Percentiles rank a stretch among this genome's conserved stretches.
These are phyloP conservation scores for Nomada fucata DNA, from an alignment of 2,888 invertebrate species.

Conservation along the genomic window DNA sequence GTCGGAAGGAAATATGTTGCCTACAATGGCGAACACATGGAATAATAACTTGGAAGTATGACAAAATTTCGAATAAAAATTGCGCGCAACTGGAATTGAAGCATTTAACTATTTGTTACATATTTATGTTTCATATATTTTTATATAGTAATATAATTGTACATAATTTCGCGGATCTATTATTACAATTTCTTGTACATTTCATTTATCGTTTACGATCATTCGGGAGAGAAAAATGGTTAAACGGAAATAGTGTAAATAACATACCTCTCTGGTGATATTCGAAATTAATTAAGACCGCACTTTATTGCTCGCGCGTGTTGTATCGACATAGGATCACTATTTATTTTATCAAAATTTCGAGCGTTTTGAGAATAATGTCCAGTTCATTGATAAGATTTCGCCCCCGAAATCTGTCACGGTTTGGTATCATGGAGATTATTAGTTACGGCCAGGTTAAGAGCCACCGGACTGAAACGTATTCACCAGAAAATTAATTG, in stretches of 20 bases:
- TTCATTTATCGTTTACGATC: too few species aligned
- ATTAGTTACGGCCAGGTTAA: conserved; percentile 46
- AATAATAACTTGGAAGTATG: neutral
- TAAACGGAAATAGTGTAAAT: too few species aligned
- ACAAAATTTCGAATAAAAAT: neutral
- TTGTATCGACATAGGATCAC: neutral
- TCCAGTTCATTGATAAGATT: neutral
- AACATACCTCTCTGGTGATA: too few species aligned
- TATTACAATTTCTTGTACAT: too few species aligned
- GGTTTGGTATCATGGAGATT: conserved; percentile 15
- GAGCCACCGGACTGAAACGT: conserved; percentile 51
- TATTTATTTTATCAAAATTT: neutral
- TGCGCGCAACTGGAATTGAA: too few species aligned
- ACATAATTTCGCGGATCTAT: too few species aligned
- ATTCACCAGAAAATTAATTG: conserved; percentile 74
- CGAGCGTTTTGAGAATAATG: neutral
- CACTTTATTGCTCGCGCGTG: too few species aligned
- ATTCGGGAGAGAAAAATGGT: too few species aligned
- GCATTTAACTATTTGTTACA: too few species aligned
- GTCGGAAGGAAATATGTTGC: conserved; percentile 21
- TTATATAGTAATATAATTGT: too few species aligned
- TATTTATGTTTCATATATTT: too few species aligned
- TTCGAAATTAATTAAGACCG: too few species aligned
- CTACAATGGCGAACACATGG: conserved; percentile 9
- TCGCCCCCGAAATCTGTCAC: conserved; percentile 10